Base-by-base conservation (phyloP, 2,888 invertebrate species). In the Lasioglossum malachurum region DNA sequence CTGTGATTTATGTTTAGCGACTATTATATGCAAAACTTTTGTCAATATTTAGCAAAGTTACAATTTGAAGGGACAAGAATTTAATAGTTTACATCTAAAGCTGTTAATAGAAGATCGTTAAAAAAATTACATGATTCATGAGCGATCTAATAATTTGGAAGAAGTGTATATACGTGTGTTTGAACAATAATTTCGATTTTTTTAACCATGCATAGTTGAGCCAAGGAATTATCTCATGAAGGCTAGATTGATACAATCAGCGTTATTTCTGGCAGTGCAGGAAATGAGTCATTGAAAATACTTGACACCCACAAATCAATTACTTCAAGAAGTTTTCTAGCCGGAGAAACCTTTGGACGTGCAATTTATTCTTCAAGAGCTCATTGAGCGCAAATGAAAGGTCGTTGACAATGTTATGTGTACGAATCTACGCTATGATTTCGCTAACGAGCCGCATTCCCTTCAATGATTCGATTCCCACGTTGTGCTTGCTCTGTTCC, bases 341-440 rank as follows among this genome's bases (percentile, higher is more conserved):
- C 23, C 31, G 16, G 19, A 14, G 23, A 27, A 73, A 53, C 23
- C 46, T 23, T 31, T 19, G 10, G 41, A 82, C 35, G 78, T 82
- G 7, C 67, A 75, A 7, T 49, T 86, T 7, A 16, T 86, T 10
- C 27, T 86, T 7, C 72, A 86, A 41, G 64, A 64, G 46, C 16
- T 49, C 14, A 7, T 10, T 23, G 38, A 14, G 0, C n/a, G 1
- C 1, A 27, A 57, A 14, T 16, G 7, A 4, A 19, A 71, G 16
- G 31, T 75, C 27, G 35, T 86, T 38, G 46, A 78, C 1, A 72
- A 44, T 7, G 73, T 69, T 38, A 69, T 38, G 23, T 82, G 4
- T 75, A 75, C 23, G 78, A 60, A 35, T 60, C 27, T 1, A 60
- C 80, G 2, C 10, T 23, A 0, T 31, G 35, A 64, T 19, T 64